Base-by-base conservation (phyloP, 2,888 invertebrate genomes). In the Thumatha senex region DNA sequence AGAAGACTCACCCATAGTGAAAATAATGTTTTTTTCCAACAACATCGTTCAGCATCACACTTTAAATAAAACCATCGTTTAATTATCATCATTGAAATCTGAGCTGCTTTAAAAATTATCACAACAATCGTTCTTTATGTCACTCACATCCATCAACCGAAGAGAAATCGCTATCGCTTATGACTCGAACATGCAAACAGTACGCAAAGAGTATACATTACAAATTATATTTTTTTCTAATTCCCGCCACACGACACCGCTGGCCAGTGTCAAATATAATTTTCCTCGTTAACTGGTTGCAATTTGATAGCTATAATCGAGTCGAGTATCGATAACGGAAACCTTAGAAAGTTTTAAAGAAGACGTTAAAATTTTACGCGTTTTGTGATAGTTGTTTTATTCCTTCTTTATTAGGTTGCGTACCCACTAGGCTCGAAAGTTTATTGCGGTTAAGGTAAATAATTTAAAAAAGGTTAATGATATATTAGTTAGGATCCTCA, bases 181-280 rank as follows among this genome's bases (percentile, higher is more conserved):
- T 41, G n/a, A 29, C 40, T 42, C 50, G 47, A 24, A 24, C 18
- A 24, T 5, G 18, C 18, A 24, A 58, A 67, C 62, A 56, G 70
- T 68, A 61, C 64, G 60, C 70, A 55, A 48, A 52, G 49, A 43
- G 68, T 82, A 72, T 82, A 74, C 61, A 76, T 82, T 80, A 79
- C 82, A 73, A 63, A 72, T 76, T 69, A 72, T 62, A 61, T 68
- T 77, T 81, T 75, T 79, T 80, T 72, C 65, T 72, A 66, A 80
- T 76, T 74, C 76, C 58, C 54, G 84, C 75, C 80, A 89, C 78
- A 76, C 71, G 80, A 88, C 80, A 89, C 87, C 82, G 66, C 73
- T 60, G 77, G 70, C 72, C 77, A 79, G 86, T 82, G 80, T 86
- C 84, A 72, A 84, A 88, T 89, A 89, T 85, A 80, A 85, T 84